These are phyloP conservation scores for Misgurnus mizolepis DNA, from an alignment of 2,113 vertebrate genomes.

Conservation along the genomic window DNA sequence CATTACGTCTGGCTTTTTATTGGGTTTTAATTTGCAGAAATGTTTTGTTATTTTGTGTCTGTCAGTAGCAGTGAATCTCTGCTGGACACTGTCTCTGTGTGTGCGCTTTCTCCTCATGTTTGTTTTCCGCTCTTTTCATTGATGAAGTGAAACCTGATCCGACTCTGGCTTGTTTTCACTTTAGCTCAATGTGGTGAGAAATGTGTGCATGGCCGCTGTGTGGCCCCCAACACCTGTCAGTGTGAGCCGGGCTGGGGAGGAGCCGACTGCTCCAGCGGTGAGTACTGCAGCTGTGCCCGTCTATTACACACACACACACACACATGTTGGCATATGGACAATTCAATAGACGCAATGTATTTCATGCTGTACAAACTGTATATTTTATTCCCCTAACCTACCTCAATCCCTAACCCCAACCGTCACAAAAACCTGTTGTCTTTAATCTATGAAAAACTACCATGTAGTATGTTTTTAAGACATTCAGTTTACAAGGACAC, in stretches of 20 bases:
- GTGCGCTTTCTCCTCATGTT: slow-evolving; percentile 10
- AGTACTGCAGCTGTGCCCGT: slow-evolving; percentile 76
- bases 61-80: neutral
- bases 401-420: too few relatives aligned
- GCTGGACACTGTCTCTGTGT: neutral
- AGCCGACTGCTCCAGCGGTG: slow-evolving; percentile 96
- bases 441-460: too few relatives aligned
- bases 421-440: too few relatives aligned
- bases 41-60: too few relatives aligned
- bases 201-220: slow-evolving; percentile 93
- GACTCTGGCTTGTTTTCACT: slow-evolving; percentile 64
- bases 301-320: slow-evolving; percentile 37
- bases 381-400: too few relatives aligned
- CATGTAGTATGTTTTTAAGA: too few relatives aligned
- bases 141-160: slow-evolving; percentile 56
- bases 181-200: slow-evolving; percentile 93
- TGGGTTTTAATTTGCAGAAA: too few relatives aligned
- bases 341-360: too few relatives aligned
- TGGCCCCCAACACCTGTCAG: slow-evolving; percentile 98
- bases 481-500: too few relatives aligned
- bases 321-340: neutral
- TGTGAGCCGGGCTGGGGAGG: slow-evolving; percentile 99
- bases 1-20: too few relatives aligned
- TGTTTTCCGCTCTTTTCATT: slow-evolving; percentile 36
- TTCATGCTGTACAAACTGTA: too few relatives aligned